Base-by-base conservation (phyloP, 2,797 vertebrate species). In the Meriones psammophilus region DNA sequence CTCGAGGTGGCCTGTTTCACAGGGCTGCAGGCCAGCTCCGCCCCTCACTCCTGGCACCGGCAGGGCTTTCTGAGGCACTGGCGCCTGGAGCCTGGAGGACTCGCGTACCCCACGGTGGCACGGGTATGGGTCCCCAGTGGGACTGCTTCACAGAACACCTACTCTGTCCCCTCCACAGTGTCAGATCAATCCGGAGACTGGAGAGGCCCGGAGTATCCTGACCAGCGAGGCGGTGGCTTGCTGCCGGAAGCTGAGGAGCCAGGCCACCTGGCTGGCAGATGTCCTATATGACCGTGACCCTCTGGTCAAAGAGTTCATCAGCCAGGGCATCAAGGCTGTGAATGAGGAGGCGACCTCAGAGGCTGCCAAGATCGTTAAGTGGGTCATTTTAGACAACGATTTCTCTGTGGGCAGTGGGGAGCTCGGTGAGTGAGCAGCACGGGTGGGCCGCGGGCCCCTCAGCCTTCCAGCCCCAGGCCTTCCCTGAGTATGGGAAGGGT, bases 351-450 rank as follows among this genome's bases (percentile, higher is more conserved):
- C 99, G 0, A 92, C 97, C 0, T 99, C 99, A 0, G 99, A 99
- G 0, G 99, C 99, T 0, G 99, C 99, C 98, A 99, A 98, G 93
- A 97, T 99, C 74, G 98, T 99, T 98, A 99, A 99, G 97, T 99
- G 99, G 99, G 8, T 97, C 1, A 24, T 99, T 1, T 98, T 99
- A 74, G 98, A 99, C 13, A 98, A 95, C 17, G 99, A 99, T 95
- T 99, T 99, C 95, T 99, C 99, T 0, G 30, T 99, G 20, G 0
- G 30, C 0, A 98, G 99, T 2, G 99, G 99, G 93, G 99, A 99
- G 98, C 99, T 99, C 0, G 99, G 99, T 99, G 97, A 99, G 95
- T 24, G 8, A 36, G 39, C 0, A 7, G 30, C 22, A 5, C 3
- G 33, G 22, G 7, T 56, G 24, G 36, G 1, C 33, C 87, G 0